phyloP scores from a whole-genome alignment of 2,888 invertebrate species.

The Ophion ellenae region DNA sequence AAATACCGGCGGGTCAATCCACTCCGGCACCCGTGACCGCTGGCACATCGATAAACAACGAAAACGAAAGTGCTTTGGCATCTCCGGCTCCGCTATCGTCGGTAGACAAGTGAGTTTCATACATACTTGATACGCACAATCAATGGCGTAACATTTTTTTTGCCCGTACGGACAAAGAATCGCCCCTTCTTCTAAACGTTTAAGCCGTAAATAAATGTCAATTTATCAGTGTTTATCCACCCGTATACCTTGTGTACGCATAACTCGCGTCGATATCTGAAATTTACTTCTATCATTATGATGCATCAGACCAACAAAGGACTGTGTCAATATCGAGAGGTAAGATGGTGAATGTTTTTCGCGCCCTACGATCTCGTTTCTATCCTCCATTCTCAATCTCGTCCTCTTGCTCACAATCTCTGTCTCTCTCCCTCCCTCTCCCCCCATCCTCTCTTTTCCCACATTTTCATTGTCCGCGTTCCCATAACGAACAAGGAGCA shows the following conservation, averaged over 20 bases:
- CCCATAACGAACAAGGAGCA: not conserved
- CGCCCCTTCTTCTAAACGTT: conserved; percentile 49
- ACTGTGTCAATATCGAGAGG: conserved; percentile 81
- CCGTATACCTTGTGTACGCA: conserved; percentile 48
- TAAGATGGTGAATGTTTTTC: conserved; percentile 74
- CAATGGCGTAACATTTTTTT: conserved; percentile 1
- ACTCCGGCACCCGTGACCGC: conserved; percentile 79
- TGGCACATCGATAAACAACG: conserved; percentile 78
- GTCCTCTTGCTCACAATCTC: conserved; percentile 8
- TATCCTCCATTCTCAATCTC: not conserved
- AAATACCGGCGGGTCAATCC: conserved; percentile 84
- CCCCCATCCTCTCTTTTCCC: not conserved
- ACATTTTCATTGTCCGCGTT: conserved; percentile 1
- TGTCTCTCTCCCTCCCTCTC: not conserved
- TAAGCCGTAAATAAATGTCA: conserved; percentile 38
- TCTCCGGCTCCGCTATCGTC: conserved; percentile 85
- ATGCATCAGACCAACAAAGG: conserved; percentile 81
- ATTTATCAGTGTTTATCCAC: conserved; percentile 31
- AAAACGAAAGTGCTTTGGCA: conserved; percentile 82
- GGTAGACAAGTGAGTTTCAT: conserved; percentile 85
- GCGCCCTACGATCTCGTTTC: conserved; percentile 46
- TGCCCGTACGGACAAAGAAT: conserved; percentile 32
- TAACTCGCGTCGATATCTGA: conserved; percentile 61
- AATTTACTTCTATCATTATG: conserved; percentile 70
- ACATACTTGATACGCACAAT: conserved; percentile 3